These are phyloP conservation scores for Vollenhovia emeryi DNA, from an alignment of 1,140 invertebrate species.

Conservation along the genomic window DNA sequence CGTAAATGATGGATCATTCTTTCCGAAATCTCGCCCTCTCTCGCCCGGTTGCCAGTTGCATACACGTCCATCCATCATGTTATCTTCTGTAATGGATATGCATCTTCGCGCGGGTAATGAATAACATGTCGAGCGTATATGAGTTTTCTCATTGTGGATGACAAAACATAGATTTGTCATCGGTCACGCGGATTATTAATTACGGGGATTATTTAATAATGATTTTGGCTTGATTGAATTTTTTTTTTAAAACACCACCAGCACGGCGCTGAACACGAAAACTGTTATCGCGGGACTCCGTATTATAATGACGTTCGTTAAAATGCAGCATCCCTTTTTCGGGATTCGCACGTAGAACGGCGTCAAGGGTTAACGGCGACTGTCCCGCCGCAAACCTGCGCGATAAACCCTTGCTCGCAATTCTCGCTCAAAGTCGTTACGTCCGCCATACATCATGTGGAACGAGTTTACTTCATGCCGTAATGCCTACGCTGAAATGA, in stretches of 20 bases:
- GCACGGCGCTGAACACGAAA: not conserved
- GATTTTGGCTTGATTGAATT: slow-evolving; percentile 36
- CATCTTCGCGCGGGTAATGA: slow-evolving; percentile 59
- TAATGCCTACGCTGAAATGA: slow-evolving; percentile 66
- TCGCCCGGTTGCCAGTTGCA: not conserved
- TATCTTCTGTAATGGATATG: slow-evolving; percentile 58
- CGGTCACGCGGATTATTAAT: slow-evolving; percentile 60
- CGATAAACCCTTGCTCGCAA: slow-evolving; percentile 66
- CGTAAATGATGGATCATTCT: slow-evolving; percentile 62
- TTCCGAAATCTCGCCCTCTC: slow-evolving; percentile 38
- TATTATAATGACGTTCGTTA: slow-evolving; percentile 21
- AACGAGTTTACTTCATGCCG: slow-evolving; percentile 67
- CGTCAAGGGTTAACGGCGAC: slow-evolving; percentile 57
- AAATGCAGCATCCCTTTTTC: slow-evolving; percentile 49
- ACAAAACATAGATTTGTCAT: slow-evolving; percentile 52
- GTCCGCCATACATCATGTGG: slow-evolving; percentile 57
- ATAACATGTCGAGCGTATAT: slow-evolving; percentile 52
- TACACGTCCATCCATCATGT: slow-evolving; percentile 63
- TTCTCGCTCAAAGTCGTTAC: slow-evolving; percentile 69
- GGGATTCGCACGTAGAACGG: slow-evolving; percentile 6
- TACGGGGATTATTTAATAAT: slow-evolving; percentile 43
- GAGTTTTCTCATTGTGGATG: slow-evolving; percentile 43
- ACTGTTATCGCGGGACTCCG: not conserved
- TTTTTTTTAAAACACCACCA: slow-evolving; percentile 10
- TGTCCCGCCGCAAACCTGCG: slow-evolving; percentile 50